Conservation (phyloP, 2,113 vertebrate species). For the Gobiocypris rarus region DNA sequence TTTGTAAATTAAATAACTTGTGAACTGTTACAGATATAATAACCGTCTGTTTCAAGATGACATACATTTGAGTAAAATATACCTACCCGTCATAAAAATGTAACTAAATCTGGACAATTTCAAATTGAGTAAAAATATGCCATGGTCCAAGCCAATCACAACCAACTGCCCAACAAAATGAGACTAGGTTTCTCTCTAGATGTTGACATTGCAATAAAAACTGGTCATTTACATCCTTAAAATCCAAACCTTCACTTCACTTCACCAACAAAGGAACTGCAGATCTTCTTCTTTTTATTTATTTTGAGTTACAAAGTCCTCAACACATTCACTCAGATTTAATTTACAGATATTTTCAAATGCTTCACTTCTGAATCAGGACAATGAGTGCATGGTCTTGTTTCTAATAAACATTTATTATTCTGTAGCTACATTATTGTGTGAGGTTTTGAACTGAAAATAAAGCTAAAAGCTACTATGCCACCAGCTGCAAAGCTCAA, state of each 20-base stretch:
- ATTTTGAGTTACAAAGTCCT: no score
- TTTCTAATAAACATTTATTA: neutral
- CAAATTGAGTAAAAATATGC: neutral
- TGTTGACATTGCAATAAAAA: neutral
- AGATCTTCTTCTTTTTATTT: no score
- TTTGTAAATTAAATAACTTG: neutral
- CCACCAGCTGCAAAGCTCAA: neutral
- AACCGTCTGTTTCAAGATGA: neutral
- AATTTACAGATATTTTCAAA: no score
- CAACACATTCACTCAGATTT: no score
- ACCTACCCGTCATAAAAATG: neutral
- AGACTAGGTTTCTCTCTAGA: neutral
- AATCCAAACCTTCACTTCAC: no score
- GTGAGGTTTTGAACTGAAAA: neutral
- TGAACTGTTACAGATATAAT: neutral
- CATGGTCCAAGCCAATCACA: neutral
- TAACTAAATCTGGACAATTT: neutral
- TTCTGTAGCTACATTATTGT: neutral
- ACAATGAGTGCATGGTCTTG: neutral
- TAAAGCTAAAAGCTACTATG: no score
- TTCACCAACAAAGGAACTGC: no score
- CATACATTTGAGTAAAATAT: neutral
- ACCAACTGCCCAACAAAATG: no score
- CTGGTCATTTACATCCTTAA: no score
- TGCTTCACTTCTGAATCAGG: neutral